Evolutionary conservation across 2,888 invertebrate genomes (phyloP), one percentile per base, ranked within the genome.

Genomic region (Apoderus coryli): DNA sequence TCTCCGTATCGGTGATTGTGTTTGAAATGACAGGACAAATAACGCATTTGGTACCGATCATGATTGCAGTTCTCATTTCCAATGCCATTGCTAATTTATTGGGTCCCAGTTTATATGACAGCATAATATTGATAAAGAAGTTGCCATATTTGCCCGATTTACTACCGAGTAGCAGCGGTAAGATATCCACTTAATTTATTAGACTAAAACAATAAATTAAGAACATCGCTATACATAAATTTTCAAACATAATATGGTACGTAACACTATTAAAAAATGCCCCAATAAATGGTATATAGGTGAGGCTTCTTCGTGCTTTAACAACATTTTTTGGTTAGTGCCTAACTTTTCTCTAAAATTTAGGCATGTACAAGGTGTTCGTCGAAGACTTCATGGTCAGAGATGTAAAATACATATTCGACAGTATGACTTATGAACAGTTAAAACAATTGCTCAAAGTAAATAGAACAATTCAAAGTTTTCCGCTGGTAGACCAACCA

Each of bases 1-100:
- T 98, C 22, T 93, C 93, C 2, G 93, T 95, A 24, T 88, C 92
- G 40, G 95, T 98, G 42, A 96, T 98, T 41, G 84, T 95, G 36
- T 92, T 93, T 57, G 96, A 98, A 63, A 82, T 98, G 78, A 98
- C 96, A 0, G 96, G 96, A 22, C 96, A 98, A 65, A 88, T 98
- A 45, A 86, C 90, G 1, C 93, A 95, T 52, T 77, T 96, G 25
- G 76, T 98, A 27, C 96, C 93, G 1, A 85, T 90, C 33, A 92
- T 93, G 84, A 88, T 95, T 43, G 86, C 95, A 1, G 95, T 96
- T 2, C 62, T 98, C 29, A 81, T 95, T 13, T 81, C 95, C 16
- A 96, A 96, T 60, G 95, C 92, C 0, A 77, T 92, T 10, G 90
- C 92, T 1, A 78, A 90, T 11, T 64, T 88, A n/a, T 65, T 98